Conservation (phyloP, 1,140 invertebrate species). For the Maniola jurtina region DNA sequence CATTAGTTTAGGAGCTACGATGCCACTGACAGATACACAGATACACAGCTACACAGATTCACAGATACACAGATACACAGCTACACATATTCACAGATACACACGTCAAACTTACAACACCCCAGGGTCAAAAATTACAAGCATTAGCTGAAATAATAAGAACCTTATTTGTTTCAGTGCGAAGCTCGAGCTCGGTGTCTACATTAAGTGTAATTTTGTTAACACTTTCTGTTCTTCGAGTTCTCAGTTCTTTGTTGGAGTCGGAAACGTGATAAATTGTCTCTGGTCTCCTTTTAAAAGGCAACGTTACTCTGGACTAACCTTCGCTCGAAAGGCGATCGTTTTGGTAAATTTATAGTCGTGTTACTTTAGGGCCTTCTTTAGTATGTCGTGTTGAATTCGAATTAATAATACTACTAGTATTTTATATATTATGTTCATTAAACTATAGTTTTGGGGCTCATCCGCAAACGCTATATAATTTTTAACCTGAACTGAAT, state of each 20-base stretch:
- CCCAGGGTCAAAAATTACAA: no score
- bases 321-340: conserved; percentile 24
- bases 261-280: conserved; percentile 74
- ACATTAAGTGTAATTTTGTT: conserved; percentile 64
- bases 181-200: conserved; percentile 55
- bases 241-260: conserved; percentile 56
- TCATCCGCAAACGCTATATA: no score
- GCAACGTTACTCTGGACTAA: conserved; percentile 15
- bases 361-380: conserved; percentile 17
- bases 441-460: no score
- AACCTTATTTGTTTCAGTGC: conserved; percentile 66
- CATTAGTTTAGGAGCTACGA: no score
- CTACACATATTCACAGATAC: no score
- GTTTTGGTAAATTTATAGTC: conserved; percentile 24
- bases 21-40: no score
- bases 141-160: conserved; percentile 52
- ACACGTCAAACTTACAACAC: no score
- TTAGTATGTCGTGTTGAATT: not conserved
- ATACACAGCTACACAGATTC: no score
- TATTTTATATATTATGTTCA: no score
- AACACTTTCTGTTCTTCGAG: conserved; percentile 60
- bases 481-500: no score
- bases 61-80: no score
- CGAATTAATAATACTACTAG: no score
- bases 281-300: conserved; percentile 42